Evolutionary conservation across 1,140 invertebrate genomes (phyloP), one percentile per base, ranked within the genome.

Genomic region (Zaprionus gabonicus): DNA sequence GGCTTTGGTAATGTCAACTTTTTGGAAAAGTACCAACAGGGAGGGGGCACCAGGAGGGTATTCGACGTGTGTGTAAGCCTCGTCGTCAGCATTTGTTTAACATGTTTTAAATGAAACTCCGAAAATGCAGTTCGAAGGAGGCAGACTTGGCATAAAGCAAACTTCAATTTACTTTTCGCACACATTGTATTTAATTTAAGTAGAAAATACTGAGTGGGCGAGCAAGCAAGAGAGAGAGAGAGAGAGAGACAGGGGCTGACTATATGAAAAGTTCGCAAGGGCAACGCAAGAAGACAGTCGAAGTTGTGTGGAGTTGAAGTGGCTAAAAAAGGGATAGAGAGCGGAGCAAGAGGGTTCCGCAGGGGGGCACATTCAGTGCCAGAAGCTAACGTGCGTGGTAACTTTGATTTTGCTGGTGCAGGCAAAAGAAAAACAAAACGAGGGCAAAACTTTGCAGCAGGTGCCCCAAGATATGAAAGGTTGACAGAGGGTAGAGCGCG

Each of bases 131-230:
- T 66, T 25, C 46, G 46, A n/a, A 41, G 25, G 76, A 62, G 63
- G 58, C 67, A 88, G 82, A 73, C 70, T 81, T 53, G 81, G 76
- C 81, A 88, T 88, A 88, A 87, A 87, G 81, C 78, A 81, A 87
- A 87, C 84, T 88, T 88, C 84, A 81, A 88, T 87, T 87, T 87
- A 88, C 85, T 87, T 88, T 88, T 78, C 71, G 73, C 84, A 88
- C 78, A 87, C 84, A 87, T 81, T 87, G 84, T 87, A 84, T 87
- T 87, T 88, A 88, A 87, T 87, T 87, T 88, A 87, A 88, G 84
- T 87, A 88, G 80, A 88, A 88, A 79, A 88, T 87, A 59, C 73
- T 69, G 73, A 73, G 69, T 51, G 46, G 3, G 46, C 9, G 20
- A 23, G 46, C 38, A n/a, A 23, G 46, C 4, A 20, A 23, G 20